These are phyloP conservation scores for Amphipyra tragopoginis DNA, from an alignment of 2,888 invertebrate genomes.

Conservation along the genomic window DNA sequence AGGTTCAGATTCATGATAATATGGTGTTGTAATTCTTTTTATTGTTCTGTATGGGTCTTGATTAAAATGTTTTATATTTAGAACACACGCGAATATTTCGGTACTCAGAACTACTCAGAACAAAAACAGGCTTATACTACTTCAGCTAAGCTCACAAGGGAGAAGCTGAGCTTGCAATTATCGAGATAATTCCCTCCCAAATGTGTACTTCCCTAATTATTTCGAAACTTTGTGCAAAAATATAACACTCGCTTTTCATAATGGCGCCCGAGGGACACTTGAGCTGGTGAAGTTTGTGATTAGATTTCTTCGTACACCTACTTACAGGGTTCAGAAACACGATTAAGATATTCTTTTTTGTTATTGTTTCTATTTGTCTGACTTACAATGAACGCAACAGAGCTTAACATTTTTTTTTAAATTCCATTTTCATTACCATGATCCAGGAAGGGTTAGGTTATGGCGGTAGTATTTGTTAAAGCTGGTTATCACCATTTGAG, in stretches of 20 bases:
- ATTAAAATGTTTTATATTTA: constrained; percentile 52
- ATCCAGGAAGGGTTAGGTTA: too few species aligned
- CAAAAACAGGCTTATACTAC: constrained; percentile 8
- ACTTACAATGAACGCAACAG: background rate
- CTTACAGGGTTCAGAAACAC: constrained; percentile 10
- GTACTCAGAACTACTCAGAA: background rate
- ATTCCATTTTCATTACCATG: too few species aligned
- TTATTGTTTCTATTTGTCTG: constrained; percentile 6
- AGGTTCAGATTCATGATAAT: constrained; percentile 33
- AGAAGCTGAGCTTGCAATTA: constrained; percentile 27
- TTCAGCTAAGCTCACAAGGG: constrained; percentile 8
- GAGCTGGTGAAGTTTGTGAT: constrained; percentile 47
- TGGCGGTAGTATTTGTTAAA: too few species aligned
- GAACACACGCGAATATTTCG: constrained; percentile 29
- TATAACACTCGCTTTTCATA: constrained; percentile 39
- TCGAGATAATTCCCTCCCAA: constrained; percentile 42
- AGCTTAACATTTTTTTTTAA: too few species aligned
- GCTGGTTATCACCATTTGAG: too few species aligned
- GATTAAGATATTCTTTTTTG: constrained; percentile 21
- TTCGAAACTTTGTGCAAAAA: constrained; percentile 45
- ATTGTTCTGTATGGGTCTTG: constrained; percentile 47
- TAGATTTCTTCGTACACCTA: constrained; percentile 44
- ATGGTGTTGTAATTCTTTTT: constrained; percentile 14
- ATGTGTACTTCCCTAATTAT: constrained; percentile 49
- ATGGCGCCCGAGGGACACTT: constrained; percentile 32